A percentile compares a stretch with the other conserved stretches of the same genome.
Conservation (phyloP, 2,113 vertebrate species). For the Rhinogobius similis region DNA sequence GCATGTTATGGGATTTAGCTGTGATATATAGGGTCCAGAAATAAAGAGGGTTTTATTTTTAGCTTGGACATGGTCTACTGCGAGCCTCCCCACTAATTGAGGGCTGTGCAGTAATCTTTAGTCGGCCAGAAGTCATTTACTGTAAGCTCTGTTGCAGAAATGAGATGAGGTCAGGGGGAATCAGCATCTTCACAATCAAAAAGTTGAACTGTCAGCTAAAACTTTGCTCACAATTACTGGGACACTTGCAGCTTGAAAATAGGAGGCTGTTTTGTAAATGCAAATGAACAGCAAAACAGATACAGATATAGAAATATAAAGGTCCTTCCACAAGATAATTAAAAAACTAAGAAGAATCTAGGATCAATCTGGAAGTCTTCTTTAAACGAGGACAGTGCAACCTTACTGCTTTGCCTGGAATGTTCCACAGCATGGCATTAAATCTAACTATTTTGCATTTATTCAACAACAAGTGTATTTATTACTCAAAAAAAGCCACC, state of each 20-base stretch:
- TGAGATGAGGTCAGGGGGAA: conserved; percentile 40
- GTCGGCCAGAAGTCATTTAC: conserved; percentile 55
- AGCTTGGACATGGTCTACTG: conserved; percentile 59
- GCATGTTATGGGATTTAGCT: conserved; percentile 23
- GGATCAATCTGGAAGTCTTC: background rate
- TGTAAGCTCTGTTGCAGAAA: conserved; percentile 44
- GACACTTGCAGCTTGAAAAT: background rate
- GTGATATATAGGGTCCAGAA: conserved; percentile 43
- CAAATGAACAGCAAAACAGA: background rate
- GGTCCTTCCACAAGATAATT: too few species aligned
- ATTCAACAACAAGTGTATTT: too few species aligned
- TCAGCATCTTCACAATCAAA: conserved; percentile 19
- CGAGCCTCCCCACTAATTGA: conserved; percentile 67
- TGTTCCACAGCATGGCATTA: too few species aligned
- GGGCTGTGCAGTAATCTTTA: conserved; percentile 60
- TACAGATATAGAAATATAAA: background rate
- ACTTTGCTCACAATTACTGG: background rate
- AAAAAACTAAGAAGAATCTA: background rate
- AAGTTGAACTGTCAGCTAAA: background rate
- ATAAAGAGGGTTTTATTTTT: conserved; percentile 55
- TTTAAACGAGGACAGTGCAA: too few species aligned
- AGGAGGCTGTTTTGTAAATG: background rate
- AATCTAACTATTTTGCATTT: too few species aligned
- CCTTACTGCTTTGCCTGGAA: too few species aligned
- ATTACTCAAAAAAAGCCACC: too few species aligned